Percentiles rank a stretch among this genome's conserved stretches.
Evolutionary conservation across 2,113 vertebrate genomes (phyloP).

Genomic region (Ondatra zibethicus): DNA sequence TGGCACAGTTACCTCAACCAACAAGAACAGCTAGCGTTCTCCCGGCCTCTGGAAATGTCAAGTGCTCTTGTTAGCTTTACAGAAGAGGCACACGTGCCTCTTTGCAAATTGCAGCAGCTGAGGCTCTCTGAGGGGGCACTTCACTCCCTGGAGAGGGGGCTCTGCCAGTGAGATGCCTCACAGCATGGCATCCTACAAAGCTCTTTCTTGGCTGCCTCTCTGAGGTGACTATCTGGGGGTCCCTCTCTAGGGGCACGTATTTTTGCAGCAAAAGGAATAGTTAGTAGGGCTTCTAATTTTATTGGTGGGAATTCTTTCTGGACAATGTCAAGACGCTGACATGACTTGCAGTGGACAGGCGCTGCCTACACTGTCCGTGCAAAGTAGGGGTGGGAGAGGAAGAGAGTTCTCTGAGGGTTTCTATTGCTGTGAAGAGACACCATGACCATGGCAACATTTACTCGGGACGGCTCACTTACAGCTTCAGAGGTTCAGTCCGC

Average conservation of each 20-base stretch:
- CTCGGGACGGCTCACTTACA: background rate
- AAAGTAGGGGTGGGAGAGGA: background rate
- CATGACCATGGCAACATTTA: background rate
- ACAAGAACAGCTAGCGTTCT: background rate
- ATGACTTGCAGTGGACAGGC: background rate
- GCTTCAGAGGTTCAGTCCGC: background rate
- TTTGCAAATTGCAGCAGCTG: background rate
- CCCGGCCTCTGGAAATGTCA: conserved; percentile 53
- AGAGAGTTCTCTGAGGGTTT: background rate
- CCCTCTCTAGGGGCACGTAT: background rate
- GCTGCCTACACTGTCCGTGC: too few species aligned
- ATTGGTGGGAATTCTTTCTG: background rate
- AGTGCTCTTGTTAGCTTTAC: conserved; percentile 34
- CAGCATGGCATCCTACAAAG: fast-evolving
- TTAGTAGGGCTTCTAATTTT: background rate
- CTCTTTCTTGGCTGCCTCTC: background rate
- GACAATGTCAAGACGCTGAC: background rate
- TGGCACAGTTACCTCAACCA: background rate
- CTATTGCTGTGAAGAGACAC: background rate
- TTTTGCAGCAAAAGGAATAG: background rate
- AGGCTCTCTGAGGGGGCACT: background rate
- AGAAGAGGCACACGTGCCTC: background rate
- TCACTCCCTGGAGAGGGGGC: background rate
- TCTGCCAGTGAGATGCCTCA: fast-evolving
- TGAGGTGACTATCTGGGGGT: background rate